Evolutionary conservation across 2,888 invertebrate species (phyloP), one percentile per base, ranked within the genome.

Genomic region (Corythucha ciliata): DNA sequence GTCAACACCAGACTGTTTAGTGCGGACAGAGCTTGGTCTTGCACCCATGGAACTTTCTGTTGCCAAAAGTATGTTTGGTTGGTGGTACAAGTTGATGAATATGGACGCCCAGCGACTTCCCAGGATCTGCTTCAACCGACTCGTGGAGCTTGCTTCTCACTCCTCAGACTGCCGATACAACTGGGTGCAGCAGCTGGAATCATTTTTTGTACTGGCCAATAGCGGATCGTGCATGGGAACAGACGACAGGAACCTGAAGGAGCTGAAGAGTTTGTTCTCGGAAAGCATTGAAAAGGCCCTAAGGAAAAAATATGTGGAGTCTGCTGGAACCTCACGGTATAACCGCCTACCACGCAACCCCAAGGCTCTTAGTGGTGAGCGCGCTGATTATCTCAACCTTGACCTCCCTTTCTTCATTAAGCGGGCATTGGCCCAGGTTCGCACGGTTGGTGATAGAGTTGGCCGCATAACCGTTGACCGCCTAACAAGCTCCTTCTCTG

Each of bases 11-110:
- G 12, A 22, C 2, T 40, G 24, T 6, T 12, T 12, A 26, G 24
- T 37, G 37, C 3, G 14, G 6, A 24, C 41, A 2, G 24, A 41
- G n/a, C 24, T 41, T 8, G 41, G 24, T 16, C 41, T 41, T 12
- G 4, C 41, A 2, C 24, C 12, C 41, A 10, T 41, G 24, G 16
- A 41, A 20, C 41, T 41, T 16, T 24, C 44, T 6, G 6, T 27
- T 29, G 29, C 29, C 10, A 29, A 27, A 21, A 4, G 44, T 16
- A 29, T 44, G 44, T 44, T 29, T 29, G 44, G 29, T 4, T 44
- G 44, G 44, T 29, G 27, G 29, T 12, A 14, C 18, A 44, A 16
- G n/a, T 22, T 5, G 18, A 44, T 29, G 32, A 7, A 12, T 4
- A 27, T 27, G 44, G 29, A 29, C 24, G 29, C 10, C 1, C 7